Evolutionary conservation across 2,888 invertebrate genomes (phyloP).

Genomic region (Acronicta alni): DNA sequence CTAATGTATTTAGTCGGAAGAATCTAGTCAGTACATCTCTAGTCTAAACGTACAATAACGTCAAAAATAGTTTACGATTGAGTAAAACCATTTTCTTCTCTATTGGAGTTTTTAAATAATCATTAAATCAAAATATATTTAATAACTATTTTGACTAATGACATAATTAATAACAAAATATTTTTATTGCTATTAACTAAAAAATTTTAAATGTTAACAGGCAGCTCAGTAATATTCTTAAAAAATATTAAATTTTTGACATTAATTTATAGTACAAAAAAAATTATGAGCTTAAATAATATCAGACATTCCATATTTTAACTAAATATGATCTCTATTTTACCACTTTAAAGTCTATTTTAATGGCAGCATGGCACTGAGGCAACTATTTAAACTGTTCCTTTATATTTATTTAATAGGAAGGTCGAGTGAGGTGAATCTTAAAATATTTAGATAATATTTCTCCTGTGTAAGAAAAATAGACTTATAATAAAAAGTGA

Average conservation of each 20-base stretch:
- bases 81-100: conserved; percentile 6
- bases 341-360: conserved; percentile 56
- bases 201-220: neutral
- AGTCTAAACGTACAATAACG: conserved; percentile 30
- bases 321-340: conserved; percentile 68
- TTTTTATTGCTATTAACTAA: neutral
- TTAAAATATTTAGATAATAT: conserved; percentile 40
- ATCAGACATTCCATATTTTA: conserved; percentile 59
- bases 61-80: conserved; percentile 7
- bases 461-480: conserved; percentile 15
- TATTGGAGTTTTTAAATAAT: too few species aligned
- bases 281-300: conserved; percentile 47
- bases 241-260: conserved; percentile 1
- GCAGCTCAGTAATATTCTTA: conserved; percentile 20
- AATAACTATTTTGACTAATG: too few species aligned
- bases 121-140: too few species aligned
- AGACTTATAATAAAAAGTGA: conserved; percentile 22
- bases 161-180: too few species aligned
- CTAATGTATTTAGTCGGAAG: conserved; percentile 7
- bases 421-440: conserved; percentile 60
- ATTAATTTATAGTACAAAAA: conserved; percentile 46
- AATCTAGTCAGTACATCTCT: conserved; percentile 42
- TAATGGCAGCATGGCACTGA: conserved; percentile 54
- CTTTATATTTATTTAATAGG: conserved; percentile 57
- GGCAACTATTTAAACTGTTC: conserved; percentile 55